phyloP scores from a whole-genome alignment of 2,113 vertebrate species.

The Pelvicachromis taeniatus region DNA sequence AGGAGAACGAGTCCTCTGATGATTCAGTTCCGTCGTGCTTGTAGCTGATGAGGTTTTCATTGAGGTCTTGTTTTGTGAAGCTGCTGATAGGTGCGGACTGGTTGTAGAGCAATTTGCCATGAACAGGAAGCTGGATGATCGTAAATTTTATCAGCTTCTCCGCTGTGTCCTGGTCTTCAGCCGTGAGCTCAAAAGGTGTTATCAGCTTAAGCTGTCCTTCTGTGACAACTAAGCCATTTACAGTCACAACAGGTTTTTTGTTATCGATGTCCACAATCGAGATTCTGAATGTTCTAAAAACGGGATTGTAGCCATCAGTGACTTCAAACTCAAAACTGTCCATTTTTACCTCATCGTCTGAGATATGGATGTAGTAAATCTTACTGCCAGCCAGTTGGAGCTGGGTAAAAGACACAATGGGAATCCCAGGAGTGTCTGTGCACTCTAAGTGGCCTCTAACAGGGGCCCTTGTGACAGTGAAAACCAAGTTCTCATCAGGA shows the following conservation, averaged over 20 bases:
- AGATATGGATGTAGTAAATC: constrained; percentile 91
- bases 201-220: constrained; percentile 89
- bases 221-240: constrained; percentile 80
- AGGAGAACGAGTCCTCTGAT: constrained; percentile 86
- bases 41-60: constrained; percentile 95
- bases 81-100: constrained; percentile 67
- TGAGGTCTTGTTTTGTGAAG: constrained; percentile 92
- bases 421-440: constrained; percentile 81
- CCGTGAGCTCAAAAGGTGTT: constrained; percentile 91
- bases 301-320: constrained; percentile 90
- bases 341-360: constrained; percentile 92
- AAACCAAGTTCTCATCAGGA: constrained; percentile 89
- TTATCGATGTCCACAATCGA: constrained; percentile 92
- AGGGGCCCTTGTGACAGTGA: constrained; percentile 87
- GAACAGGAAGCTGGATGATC: constrained; percentile 83
- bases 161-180: constrained; percentile 87
- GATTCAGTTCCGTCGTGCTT: constrained; percentile 86
- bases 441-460: constrained; percentile 89
- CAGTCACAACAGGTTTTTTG: constrained; percentile 89
- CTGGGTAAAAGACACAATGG: constrained; percentile 87
- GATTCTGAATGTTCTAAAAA: constrained; percentile 92
- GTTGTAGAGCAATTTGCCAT: constrained; percentile 86
- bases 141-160: constrained; percentile 82
- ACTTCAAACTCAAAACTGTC: constrained; percentile 97
- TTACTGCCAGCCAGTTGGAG: constrained; percentile 92